Conservation (phyloP, 2,888 invertebrate species). For the Oscheius sp. region DNA sequence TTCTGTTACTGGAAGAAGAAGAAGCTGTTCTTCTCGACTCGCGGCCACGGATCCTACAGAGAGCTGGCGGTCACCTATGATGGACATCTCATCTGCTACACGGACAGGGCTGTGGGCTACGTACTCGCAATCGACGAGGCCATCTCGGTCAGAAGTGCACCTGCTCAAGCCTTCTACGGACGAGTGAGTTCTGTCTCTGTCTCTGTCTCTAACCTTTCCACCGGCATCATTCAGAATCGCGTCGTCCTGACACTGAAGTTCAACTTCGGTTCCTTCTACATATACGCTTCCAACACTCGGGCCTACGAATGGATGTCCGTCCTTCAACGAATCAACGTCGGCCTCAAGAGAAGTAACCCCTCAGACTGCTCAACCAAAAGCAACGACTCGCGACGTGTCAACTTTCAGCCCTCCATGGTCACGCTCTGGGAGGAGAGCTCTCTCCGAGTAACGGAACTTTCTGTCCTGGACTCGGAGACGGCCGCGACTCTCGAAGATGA, state of each 20-base stretch:
- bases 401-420: neutral
- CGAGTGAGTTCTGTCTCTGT: neutral
- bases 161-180: neutral
- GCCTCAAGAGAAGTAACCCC: neutral
- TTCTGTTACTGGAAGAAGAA: neutral
- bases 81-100: constrained; percentile 5
- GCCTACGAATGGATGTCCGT: neutral
- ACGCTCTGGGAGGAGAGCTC: neutral
- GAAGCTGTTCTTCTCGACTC: neutral
- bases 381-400: neutral
- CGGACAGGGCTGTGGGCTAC: neutral
- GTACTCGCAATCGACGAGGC: neutral
- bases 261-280: neutral
- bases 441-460: neutral
- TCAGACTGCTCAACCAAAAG: neutral
- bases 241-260: neutral
- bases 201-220: no score
- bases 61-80: constrained; percentile 1
- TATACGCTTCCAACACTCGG: neutral
- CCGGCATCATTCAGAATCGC: no score
- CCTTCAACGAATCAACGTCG: neutral
- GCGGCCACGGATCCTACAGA: neutral
- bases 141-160: neutral
- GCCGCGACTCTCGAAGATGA: neutral
- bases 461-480: neutral